Base-by-base conservation (phyloP, 2,888 invertebrate species). In the Crioceris asparagi region DNA sequence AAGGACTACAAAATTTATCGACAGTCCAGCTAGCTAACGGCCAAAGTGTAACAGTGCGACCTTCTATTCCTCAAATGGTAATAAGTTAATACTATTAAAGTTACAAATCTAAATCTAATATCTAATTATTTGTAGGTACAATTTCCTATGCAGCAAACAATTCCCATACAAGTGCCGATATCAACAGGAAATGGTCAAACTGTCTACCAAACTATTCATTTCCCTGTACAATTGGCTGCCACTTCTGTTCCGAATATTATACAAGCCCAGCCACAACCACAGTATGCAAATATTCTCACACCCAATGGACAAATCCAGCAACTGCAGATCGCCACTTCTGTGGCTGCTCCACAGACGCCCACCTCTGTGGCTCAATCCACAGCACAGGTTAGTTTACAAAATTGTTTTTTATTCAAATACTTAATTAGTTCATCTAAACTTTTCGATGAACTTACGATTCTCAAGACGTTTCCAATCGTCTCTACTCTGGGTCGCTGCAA, bases 151-250 rank as follows among this genome's bases (percentile, higher is more conserved):
- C 79, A 79, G 55, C 82, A 80, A 55, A 80, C 86, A 40, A 86
- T 91, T 35, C 88, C 90, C 0, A 86, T 93, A 3, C 93, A 93
- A 63, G 86, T 92, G 42, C 91, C 91, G 1, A 86, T 91, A 45
- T 78, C 80, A 32, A 78, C 83, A 36, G 67, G 61, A 15, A 85
- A 83, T 61, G 94, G 94, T 0, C 93, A 94, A 65, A 93, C 94
- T 0, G 82, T 94, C 40, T 86, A 91, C 64, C 94, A 96, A 62
- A 93, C 94, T 0, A 83, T 96, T 1, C 93, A 94, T 61, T 80
- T 96, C 53, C 94, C 94, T 0, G 72, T 93, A 12, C 92, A 92
- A 62, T 76, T 88, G 29, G 66, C 81, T 26, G 68, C 74, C 1
- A 69, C 49, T 10, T 67, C 80, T 14, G 69, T 74, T 45, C 75